Evolutionary conservation across 1,140 invertebrate species (phyloP), one percentile per base, ranked within the genome.

Genomic region (Sycophila sp.): DNA sequence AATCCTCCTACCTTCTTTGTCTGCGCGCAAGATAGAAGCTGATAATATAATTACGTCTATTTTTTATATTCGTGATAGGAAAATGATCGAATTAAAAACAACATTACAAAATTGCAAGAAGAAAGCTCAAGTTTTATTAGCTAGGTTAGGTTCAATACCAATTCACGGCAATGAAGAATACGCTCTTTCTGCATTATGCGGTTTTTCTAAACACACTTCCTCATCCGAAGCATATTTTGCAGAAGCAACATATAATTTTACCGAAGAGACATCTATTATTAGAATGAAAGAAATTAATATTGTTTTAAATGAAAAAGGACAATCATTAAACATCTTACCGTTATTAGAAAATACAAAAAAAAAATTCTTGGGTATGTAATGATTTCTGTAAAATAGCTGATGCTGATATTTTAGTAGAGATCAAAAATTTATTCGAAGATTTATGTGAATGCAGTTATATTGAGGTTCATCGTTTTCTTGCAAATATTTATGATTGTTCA

Each of bases 141-240:
- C 30, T 4, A 11, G 55, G 36, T 22, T 58, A 36, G 30, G 55
- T 36, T 3, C 10, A 19, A 58, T 34, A 17, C n/a, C 11, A 2
- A 36, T 58, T 5, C 6, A 17, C 10, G 55, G 17, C 2, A 58
- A 58, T 19, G 17, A 22, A 38, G 30, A 58, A 36, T 58, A 26
- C 19, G 55, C 55, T 22, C 30, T 58, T 19, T 17, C 55, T 36
- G 34, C 55, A 2, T 58, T 58, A 58, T 58, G 55, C 22, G 32
- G 55, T 5, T 36, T 22, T 17, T 13, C 55, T 10, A 58, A 19
- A 38, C 55, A 58, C 36, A 22, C 17, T 17, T 36, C 30, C 11
- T 22, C 15, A 30, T 19, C 30, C 34, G 55, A 58, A 34, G 11
- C 28, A 36, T 38, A 36, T 26, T 58, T 36, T 58, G 1, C 30